Evolutionary conservation across 2,113 vertebrate species (phyloP), one percentile per base, ranked within the genome.

Genomic region (Silurus meridionalis): DNA sequence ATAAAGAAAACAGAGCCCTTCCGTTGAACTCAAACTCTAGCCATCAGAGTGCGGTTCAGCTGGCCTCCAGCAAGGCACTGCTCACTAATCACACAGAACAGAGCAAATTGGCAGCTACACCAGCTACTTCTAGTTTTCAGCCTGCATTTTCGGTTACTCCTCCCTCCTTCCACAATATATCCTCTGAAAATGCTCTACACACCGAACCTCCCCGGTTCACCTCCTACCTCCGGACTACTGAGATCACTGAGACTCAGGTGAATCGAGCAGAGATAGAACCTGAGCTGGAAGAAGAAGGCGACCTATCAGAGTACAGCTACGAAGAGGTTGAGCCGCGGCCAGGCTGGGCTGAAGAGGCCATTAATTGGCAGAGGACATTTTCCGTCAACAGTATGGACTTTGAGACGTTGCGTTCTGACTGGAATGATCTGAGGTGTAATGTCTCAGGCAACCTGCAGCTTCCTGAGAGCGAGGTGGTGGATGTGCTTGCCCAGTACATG

Each of bases 341-440:
- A 5, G 92, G 92, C 83, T 99, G 97, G 98, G 96, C 94, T 0
- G 97, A 99, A 92, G 98, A 97, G 37, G 95, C 97, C 91, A 98
- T 99, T 85, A 96, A 99, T 92, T 99, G 98, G 98, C 97, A 98
- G 92, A 95, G 98, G 86, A 99, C 98, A 0, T 99, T 99, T 95
- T 98, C 97, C 0, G 97, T 99, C 85, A 96, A 97, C 86, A 94
- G 96, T 0, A 93, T 98, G 94, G 98, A 99, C 92, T 99, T 99
- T 1, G 98, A 99, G 93, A 94, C 97, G 77, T 94, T 99, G 93
- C 96, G 98, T 86, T 99, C 98, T 0, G 98, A 99, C 94, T 99
- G 98, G 98, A 99, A 99, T 0, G 98, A 99, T 92, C 95, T 99
- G 82, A 97, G 97, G 89, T 99, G 98, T 93, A 99, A 99, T 0